Base-by-base conservation (phyloP, 2,113 vertebrate genomes). In the Oryzias javanicus region DNA sequence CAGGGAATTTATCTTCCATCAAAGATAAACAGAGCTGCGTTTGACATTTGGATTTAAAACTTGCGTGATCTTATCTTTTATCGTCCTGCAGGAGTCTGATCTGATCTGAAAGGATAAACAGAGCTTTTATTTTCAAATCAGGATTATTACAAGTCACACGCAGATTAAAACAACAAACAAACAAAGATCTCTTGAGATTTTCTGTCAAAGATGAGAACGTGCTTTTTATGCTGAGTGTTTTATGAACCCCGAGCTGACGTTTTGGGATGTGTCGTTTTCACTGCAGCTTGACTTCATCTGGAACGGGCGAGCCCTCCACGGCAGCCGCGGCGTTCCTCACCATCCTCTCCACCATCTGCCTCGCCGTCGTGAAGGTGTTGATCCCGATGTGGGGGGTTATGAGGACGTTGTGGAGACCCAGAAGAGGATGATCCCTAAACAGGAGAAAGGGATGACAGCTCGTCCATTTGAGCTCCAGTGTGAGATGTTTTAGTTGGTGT, bases 371-470 rank as follows among this genome's bases (percentile, higher is more conserved):
- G 24, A 19, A 3, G 5, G 74, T 80, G 8, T 16, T 61, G 27
- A 64, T 77, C 14, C 75, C 75, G 1, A 64, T 64, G 63, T 83
- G 70, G 14, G 65, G 69, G 6, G 81, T 77, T 53, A 84, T 75
- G 7, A 76, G 63, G 12, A 70, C 49, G 7, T 86, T 81, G 1
- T 63, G 55, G 41, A 73, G 59, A 6, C 42, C 2, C 1, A 78
- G 63, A 22, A 87, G 74, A 6, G 67, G 80, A 41, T 74, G 83
- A 42, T 73, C 56, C 62, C 72, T 71, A 44, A 2, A 56, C 12
- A 51, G 12, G 40, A 55, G 8, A 10, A 52, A 55, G 45, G 4
- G 18, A 4, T 54, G 3, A 25, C 8, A 4, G 14, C 41, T 52
- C 5, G 47, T 2, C 60, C 14, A n/a, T 1, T 8, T 12, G 29